Evolutionary conservation across 2,797 vertebrate species (phyloP), one percentile per base, ranked within the genome.

Genomic region (Benthosema pterotum): DNA sequence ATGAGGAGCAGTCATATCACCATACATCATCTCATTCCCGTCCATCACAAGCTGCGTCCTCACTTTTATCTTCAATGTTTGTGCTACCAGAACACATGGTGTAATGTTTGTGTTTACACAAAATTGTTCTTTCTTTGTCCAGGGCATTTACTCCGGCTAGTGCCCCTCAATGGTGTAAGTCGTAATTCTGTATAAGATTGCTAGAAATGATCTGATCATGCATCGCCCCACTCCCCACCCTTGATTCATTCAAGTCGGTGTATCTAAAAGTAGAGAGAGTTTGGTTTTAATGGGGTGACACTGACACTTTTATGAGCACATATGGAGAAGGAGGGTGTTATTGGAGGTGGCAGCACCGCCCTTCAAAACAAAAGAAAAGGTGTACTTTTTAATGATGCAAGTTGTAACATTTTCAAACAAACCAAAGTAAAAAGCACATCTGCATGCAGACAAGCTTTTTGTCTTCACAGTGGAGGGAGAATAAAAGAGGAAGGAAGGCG

Each of bases 251-350:
- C 15, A 57, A 42, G 0, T 17, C 45, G 16, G 54, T 71, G n/a
- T 38, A 59, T 71, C 60, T n/a, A 16, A 38, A 11, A 2, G 55
- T 16, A 55, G 63, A 59, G 52, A 60, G 11, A 42, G 14, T 51
- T 49, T 47, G 60, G 67, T 13, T 76, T 43, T 59, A 46, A 67
- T 67, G 42, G 56, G 42, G 45, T 72, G 57, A 56, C 16, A 61
- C 68, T 45, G 63, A 71, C 60, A 66, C 62, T 74, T 85, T 87
- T 82, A 81, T 67, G 71, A 65, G 57, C 72, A 67, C 69, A 77
- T 62, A 63, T 47, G 22, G 73, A 28, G 55, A 56, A 47, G 4
- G 52, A 54, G 45, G 61, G 48, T 56, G 32, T 67, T 73, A 71
- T 74, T 67, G 42, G 75, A 22, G 68, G 60, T 75, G 75, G 51